Evolutionary conservation across 2,888 invertebrate species (phyloP).

Genomic region (Sesia bembeciformis): DNA sequence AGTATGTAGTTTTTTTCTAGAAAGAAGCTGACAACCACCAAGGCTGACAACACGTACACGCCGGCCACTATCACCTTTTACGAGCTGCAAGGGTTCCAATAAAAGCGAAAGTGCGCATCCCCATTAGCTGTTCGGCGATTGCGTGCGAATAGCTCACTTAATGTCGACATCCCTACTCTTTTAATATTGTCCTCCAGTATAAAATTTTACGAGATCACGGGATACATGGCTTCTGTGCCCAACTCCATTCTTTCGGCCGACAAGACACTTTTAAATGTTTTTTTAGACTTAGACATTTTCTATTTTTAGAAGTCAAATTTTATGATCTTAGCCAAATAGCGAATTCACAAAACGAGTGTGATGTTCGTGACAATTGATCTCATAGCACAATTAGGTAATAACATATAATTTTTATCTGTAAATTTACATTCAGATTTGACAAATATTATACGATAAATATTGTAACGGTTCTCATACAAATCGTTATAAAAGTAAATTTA

Average conservation of each 20-base stretch:
- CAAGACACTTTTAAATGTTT: neutral
- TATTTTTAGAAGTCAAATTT: no score
- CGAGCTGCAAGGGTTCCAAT: conserved; percentile 15
- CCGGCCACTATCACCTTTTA: conserved; percentile 18
- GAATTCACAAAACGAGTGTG: no score
- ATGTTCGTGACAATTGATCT: no score
- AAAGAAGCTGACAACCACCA: neutral
- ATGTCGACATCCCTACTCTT: conserved; percentile 8
- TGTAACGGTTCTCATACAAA: no score
- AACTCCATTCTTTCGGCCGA: no score
- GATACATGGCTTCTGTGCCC: neutral
- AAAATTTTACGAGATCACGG: conserved; percentile 2
- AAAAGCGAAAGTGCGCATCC: conserved; percentile 13
- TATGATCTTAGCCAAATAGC: no score
- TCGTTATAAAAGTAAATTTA: no score
- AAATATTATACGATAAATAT: no score
- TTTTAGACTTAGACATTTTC: neutral
- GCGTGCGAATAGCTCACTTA: conserved; percentile 8
- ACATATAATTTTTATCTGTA: no score
- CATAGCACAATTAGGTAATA: no score
- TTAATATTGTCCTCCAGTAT: conserved; percentile 4
- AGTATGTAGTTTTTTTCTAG: no score
- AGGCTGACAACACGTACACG: conserved; percentile 10
- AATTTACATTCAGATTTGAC: no score
- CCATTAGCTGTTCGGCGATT: conserved; percentile 16